These are phyloP conservation scores for Strigops habroptila DNA, from an alignment of 2,113 vertebrate genomes.

Conservation along the genomic window DNA sequence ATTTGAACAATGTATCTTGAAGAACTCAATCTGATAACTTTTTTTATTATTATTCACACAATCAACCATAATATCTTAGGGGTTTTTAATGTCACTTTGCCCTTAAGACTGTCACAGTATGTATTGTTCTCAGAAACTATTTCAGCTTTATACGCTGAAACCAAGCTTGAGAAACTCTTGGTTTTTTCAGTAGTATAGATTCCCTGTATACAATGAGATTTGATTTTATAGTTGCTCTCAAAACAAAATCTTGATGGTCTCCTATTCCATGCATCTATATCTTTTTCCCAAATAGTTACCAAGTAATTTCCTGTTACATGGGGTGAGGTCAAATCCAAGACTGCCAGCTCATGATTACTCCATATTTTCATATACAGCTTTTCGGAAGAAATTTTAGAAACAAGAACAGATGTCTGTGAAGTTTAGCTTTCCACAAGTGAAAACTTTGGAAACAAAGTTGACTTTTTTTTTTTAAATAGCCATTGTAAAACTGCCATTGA, in stretches of 20 bases:
- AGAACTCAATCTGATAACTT: background rate
- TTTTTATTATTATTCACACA: too few species aligned
- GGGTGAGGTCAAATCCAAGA: background rate
- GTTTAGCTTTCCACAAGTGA: background rate
- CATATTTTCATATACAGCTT: background rate
- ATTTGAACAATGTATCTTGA: background rate
- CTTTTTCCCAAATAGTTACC: background rate
- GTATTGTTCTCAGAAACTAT: background rate
- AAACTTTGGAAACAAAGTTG: background rate
- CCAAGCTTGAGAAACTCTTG: background rate
- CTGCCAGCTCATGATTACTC: background rate
- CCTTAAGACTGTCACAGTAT: background rate
- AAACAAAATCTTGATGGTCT: background rate
- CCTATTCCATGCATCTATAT: background rate
- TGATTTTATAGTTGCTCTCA: background rate
- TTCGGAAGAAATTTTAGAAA: background rate
- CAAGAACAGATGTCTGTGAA: background rate
- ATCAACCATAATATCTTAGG: background rate
- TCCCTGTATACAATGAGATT: background rate
- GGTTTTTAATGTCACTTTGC: background rate
- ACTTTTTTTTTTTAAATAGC: background rate
- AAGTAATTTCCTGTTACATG: conserved; percentile 8
- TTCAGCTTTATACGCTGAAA: background rate
- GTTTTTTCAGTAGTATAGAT: background rate
- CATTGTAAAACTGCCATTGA: background rate